Base-by-base conservation (phyloP, 23 tunicate species). In the Styela plicata region DNA sequence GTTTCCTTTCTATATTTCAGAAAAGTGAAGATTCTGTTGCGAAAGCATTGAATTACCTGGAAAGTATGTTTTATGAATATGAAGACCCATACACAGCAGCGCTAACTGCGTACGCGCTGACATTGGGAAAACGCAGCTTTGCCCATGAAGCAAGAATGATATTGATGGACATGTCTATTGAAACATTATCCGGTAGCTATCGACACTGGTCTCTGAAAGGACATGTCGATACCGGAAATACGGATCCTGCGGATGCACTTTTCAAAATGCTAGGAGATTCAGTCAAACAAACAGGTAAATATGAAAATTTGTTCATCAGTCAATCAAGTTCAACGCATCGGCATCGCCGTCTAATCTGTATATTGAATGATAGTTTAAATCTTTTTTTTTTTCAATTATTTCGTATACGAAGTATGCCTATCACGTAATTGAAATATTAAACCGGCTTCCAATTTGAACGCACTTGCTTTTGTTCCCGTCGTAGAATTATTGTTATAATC, bases 21-120 rank as follows among this genome's bases (percentile, higher is more conserved):
- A 44, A 44, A 44, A 7, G 81, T n/a, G 89, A 83, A 52, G 70
- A 86, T 16, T 93, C 94, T 2, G 82, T 91, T 67, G 63, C 71
- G 82, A 86, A 80, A 82, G 93, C 93, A 7, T 71, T 69, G 63
- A 87, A 83, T 24, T 93, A 33, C 69, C 82, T 93, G 24, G 92
- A 93, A 53, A 21, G 53, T n/a, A 44, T 36, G 3, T 84, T 84
- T 21, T 70, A 69, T 64, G 77, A 63, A 21, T 63, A 69, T n/a
- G 78, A 88, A 28, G 87, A 93, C 73, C 70, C 98, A 2, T 93
- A 93, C 82, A 88, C 98, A 0, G 84, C 89, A 1, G 85, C 94
- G 10, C 82, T 93, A 61, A 65, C 79, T 21, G 98, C 98, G 34
- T 93, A 93, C 57, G 89, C 98, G 13, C 73, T 93, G 27, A 84